phyloP scores from a whole-genome alignment of 2,797 vertebrate genomes.

The Staurois parvus region DNA sequence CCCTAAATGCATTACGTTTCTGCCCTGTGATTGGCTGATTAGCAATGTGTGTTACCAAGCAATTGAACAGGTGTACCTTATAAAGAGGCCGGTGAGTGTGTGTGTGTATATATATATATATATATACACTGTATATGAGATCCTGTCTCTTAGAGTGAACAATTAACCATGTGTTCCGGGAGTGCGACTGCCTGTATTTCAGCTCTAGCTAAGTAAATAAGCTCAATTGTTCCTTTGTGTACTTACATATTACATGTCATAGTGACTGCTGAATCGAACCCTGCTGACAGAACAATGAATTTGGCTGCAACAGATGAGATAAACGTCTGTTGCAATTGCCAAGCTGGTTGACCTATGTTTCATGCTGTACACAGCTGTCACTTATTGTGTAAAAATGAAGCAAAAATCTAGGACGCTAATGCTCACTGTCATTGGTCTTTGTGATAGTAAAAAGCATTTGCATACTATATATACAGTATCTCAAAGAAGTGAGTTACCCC shows the following conservation, averaged over 20 bases:
- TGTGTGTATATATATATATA: no score
- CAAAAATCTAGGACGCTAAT: background rate
- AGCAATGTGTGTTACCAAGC: no score
- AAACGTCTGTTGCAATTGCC: background rate
- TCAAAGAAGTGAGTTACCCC: no score
- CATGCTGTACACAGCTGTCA: background rate
- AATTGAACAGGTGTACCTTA: no score
- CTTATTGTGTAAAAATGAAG: background rate
- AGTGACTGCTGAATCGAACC: conserved; percentile 10
- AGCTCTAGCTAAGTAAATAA: conserved; percentile 33
- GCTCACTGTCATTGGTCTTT: background rate
- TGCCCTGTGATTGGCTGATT: no score
- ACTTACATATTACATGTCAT: conserved; percentile 25
- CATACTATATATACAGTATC: no score
- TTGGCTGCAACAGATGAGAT: background rate
- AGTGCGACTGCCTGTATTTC: conserved; percentile 23
- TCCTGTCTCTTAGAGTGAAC: background rate
- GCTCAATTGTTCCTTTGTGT: conserved; percentile 47
- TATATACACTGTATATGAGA: background rate
- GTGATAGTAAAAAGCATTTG: no score
- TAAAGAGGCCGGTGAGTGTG: no score
- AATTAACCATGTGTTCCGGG: background rate
- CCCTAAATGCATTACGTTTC: no score
- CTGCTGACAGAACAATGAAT: conserved; percentile 30
- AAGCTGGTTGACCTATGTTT: background rate